Conservation (phyloP, 2,113 vertebrate species). For the Terrapene triunguis region DNA sequence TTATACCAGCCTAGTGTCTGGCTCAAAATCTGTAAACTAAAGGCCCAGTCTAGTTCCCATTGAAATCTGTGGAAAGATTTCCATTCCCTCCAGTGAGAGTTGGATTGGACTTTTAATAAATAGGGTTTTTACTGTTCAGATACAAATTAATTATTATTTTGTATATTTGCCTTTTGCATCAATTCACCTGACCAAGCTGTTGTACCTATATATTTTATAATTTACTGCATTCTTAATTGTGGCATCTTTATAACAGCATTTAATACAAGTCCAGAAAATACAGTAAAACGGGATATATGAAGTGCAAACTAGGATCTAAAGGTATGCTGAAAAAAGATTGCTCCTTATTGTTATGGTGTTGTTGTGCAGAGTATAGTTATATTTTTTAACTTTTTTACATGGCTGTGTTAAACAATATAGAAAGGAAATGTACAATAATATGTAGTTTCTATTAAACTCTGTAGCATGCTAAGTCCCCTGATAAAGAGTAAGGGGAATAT, state of each 20-base stretch:
- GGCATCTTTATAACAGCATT: not conserved
- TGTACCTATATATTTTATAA: not conserved
- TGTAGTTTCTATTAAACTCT: not conserved
- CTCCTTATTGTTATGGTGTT: not conserved
- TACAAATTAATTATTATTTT: not conserved
- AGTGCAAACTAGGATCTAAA: not conserved
- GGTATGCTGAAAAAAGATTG: not conserved
- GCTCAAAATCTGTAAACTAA: not conserved
- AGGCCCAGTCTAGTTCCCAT: not conserved
- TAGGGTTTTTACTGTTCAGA: not conserved
- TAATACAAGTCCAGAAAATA: not conserved
- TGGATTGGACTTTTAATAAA: not conserved
- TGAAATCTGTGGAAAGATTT: not conserved
- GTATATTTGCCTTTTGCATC: not conserved
- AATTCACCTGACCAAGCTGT: not conserved
- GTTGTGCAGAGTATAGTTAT: too few relatives aligned
- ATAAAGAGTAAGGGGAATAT: not conserved
- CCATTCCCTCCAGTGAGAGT: not conserved
- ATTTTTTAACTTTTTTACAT: not conserved
- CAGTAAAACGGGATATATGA: not conserved
- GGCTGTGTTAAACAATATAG: not conserved
- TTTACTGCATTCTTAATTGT: not conserved
- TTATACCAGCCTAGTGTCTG: not conserved
- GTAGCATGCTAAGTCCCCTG: not conserved
- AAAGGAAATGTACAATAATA: not conserved